phyloP scores from a whole-genome alignment of 2,113 vertebrate species.

The Elephas maximus region DNA sequence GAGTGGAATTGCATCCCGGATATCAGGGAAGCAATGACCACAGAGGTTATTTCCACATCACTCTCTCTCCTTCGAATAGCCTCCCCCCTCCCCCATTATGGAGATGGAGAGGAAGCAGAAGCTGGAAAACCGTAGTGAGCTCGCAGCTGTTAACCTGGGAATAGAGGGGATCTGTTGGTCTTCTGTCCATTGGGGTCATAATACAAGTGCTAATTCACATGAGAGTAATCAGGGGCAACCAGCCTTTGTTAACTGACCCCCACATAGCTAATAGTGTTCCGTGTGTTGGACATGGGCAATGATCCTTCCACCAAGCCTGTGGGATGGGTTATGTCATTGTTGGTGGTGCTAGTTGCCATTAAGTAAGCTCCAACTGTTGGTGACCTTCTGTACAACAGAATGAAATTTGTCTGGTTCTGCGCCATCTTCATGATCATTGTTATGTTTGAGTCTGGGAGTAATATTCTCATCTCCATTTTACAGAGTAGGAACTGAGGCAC shows the following conservation, averaged over 20 bases:
- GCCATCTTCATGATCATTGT: background rate
- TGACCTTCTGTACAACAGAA: background rate
- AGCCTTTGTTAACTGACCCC: no score
- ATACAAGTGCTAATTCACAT: background rate
- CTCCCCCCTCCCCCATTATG: accelerated
- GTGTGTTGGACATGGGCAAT: background rate
- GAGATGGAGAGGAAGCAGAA: background rate
- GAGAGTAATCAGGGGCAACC: background rate
- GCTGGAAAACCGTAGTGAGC: background rate
- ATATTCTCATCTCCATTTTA: background rate
- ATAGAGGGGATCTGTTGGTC: background rate
- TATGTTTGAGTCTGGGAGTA: background rate
- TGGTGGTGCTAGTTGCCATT: background rate
- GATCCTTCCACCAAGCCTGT: background rate
- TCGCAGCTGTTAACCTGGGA: background rate
- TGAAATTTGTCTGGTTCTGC: background rate
- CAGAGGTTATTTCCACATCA: background rate
- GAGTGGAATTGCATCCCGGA: background rate
- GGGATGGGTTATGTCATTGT: background rate
- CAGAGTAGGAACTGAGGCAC: background rate
- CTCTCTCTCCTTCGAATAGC: no score
- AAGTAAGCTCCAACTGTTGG: background rate
- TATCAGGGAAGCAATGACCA: accelerated
- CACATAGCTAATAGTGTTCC: background rate
- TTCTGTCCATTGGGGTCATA: background rate